Evolutionary conservation across 2,113 vertebrate genomes (phyloP).

Genomic region (Saguinus imperator): DNA sequence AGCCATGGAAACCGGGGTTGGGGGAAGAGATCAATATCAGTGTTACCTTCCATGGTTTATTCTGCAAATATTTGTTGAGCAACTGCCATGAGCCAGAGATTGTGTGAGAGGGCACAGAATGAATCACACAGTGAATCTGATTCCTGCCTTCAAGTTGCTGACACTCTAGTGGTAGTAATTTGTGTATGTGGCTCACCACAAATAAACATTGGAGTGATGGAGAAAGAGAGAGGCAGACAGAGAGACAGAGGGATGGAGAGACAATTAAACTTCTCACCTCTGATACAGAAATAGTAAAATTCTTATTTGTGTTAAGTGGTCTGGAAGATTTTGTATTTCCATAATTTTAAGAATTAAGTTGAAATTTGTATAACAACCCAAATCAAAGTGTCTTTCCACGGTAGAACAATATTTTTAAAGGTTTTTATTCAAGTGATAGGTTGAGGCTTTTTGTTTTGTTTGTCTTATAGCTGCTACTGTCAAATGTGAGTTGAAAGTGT

Average conservation of each 20-base stretch:
- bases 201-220: not conserved
- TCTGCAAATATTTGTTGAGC: not conserved
- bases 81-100: not conserved
- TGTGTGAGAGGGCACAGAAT: not conserved
- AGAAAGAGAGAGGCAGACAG: not conserved
- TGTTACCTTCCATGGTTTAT: not conserved
- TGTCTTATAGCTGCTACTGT: not conserved
- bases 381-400: not conserved
- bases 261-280: not conserved
- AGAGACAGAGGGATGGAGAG: accelerated
- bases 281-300: not conserved
- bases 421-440: not conserved
- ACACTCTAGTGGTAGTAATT: not conserved
- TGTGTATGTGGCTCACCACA: not conserved
- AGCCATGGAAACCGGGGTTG: too few relatives aligned
- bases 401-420: not conserved
- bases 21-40: accelerated
- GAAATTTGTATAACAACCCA: not conserved
- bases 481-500: not conserved
- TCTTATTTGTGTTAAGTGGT: not conserved
- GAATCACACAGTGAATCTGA: not conserved
- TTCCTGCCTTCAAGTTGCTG: not conserved
- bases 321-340: not conserved
- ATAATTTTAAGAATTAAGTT: not conserved
- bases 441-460: not conserved